phyloP scores from a whole-genome alignment of 1,140 invertebrate species.

The Drosophila micromelanica region DNA sequence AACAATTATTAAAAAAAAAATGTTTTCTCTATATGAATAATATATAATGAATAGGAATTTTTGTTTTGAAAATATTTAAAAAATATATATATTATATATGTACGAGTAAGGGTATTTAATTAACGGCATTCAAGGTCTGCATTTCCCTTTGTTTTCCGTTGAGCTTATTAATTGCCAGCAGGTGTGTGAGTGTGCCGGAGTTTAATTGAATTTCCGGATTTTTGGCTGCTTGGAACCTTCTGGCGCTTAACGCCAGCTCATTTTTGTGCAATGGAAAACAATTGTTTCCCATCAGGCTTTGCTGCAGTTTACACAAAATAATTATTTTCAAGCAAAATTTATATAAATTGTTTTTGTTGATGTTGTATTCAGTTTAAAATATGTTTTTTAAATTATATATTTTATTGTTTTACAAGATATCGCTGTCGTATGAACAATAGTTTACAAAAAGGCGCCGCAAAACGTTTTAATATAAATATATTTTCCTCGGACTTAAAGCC shows the following conservation, averaged over 20 bases:
- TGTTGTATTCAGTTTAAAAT: too few species aligned
- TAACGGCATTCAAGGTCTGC: background rate
- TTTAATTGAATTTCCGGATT: slow-evolving; percentile 42
- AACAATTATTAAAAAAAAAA: too few species aligned
- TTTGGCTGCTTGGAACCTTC: slow-evolving; percentile 18
- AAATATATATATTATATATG: background rate
- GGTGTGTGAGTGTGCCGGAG: slow-evolving; percentile 15
- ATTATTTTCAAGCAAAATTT: background rate
- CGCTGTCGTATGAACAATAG: too few species aligned
- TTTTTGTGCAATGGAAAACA: slow-evolving; percentile 16
- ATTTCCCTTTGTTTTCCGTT: slow-evolving; percentile 2
- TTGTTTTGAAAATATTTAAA: too few species aligned
- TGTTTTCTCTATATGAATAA: background rate
- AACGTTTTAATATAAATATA: too few species aligned
- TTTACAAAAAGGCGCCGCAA: too few species aligned
- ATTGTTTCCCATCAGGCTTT: slow-evolving; percentile 9
- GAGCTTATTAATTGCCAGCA: slow-evolving; percentile 26
- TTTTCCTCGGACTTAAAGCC: too few species aligned
- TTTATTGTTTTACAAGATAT: too few species aligned
- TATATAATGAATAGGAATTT: too few species aligned
- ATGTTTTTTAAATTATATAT: too few species aligned
- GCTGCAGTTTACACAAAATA: too few species aligned
- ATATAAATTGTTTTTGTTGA: too few species aligned
- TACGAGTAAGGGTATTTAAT: background rate
- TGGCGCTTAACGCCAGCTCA: slow-evolving; percentile 20